These are phyloP conservation scores for Auanema sp. DNA, from an alignment of 2,888 invertebrate genomes.

Conservation along the genomic window DNA sequence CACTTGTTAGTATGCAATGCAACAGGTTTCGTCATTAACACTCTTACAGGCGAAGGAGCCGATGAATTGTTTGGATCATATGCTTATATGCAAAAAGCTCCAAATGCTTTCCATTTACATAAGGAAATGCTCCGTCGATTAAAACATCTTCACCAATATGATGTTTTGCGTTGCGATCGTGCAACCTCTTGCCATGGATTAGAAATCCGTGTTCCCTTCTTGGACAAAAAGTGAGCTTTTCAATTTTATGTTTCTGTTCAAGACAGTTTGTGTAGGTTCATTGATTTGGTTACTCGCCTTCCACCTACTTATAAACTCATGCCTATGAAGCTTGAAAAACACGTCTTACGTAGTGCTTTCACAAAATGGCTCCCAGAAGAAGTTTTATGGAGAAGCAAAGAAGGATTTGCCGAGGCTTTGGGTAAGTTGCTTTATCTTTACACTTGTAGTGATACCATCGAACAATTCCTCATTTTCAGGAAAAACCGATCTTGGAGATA, in stretches of 20 bases:
- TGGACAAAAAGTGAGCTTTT: conserved; percentile 47
- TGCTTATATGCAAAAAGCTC: conserved; percentile 63
- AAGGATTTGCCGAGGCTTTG: conserved; percentile 62
- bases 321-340: conserved; percentile 57
- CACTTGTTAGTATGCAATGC: too few species aligned
- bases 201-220: conserved; percentile 63
- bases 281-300: conserved; percentile 55
- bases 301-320: conserved; percentile 60
- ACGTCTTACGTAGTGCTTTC: conserved; percentile 56
- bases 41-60: conserved; percentile 60
- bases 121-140: conserved; percentile 58
- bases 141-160: conserved; percentile 61
- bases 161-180: conserved; percentile 57
- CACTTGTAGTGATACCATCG: not conserved
- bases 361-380: conserved; percentile 59
- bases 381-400: conserved; percentile 62
- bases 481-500: conserved; percentile 59
- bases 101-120: conserved; percentile 59
- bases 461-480: conserved; percentile 21
- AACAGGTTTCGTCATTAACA: too few species aligned
- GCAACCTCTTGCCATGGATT: conserved; percentile 62
- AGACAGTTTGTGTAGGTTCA: conserved; percentile 30
- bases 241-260: not conserved
- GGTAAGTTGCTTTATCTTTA: conserved; percentile 24
- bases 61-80: conserved; percentile 63